Evolutionary conservation across 1,140 invertebrate species (phyloP), one percentile per base, ranked within the genome.

Genomic region (Ostrea denselamellosa): DNA sequence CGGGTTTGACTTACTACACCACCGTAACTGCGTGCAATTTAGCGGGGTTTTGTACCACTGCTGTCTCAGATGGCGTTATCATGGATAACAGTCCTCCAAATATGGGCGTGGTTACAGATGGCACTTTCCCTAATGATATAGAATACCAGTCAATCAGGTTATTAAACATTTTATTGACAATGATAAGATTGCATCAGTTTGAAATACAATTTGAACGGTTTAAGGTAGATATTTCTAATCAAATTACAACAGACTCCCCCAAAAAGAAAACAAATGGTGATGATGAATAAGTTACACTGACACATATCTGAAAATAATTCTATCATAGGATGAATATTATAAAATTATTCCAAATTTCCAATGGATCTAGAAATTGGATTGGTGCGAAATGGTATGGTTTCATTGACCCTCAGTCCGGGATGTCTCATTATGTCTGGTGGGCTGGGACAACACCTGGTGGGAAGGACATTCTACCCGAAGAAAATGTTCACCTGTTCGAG

Each of bases 371-470:
- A 51, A 86, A 86, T 14, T 91, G 84, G 56, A 58, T 92, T 22
- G 88, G 84, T 25, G 90, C 90, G 12, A 89, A 89, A 56, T 92
- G 91, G 91, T 56, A 68, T 54, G 90, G 91, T 9, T 92, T 92
- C 77, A 68, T 44, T 14, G 91, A 92, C 52, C 86, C 89, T n/a
- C 85, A 91, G 28, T 90, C 90, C 28, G 91, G 90, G 3, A 58
- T 92, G n/a, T 77, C 65, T 5, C 56, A 85, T 17, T 91, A 90
- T 87, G 82, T 85, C 51, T 91, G 90, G 91, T 54, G 90, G 44
- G 90, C 87, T 28, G 91, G 91, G 0, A 91, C 90, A n/a, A 87
- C 88, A 19, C 86, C 86, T 44, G 90, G 87, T 54, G 89, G 89
- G 52, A 84, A 85, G 86, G 88, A 92, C 51, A 71, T 92, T 25